Base-by-base conservation (phyloP, 2,888 invertebrate species). In the Pseudococcus longispinus region DNA sequence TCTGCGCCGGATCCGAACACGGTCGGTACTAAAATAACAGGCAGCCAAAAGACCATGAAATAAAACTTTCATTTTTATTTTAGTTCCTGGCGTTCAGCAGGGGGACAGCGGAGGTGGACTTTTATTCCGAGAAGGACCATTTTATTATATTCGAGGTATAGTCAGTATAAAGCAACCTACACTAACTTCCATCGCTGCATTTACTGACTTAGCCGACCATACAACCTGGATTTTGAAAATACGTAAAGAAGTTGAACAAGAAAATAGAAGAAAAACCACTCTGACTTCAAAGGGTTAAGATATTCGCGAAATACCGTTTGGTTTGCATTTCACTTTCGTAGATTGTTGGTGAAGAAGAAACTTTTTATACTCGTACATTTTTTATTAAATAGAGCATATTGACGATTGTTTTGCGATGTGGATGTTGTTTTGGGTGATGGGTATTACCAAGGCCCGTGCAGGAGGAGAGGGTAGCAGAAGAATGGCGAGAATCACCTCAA, bases 1-100 rank as follows among this genome's bases (percentile, higher is more conserved):
- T 89, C 87, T 89, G 89, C 65, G 89, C 89, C 5, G 89, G 89
- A 9, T 85, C 87, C 15, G 29, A 83, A 20, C 88, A 88, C 82
- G 89, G 89, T 89, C 80, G 5, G 18, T 29, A 70, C 70, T 70
- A 4, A 70, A 13, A 15, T 29, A 70, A 1, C 20, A 1, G 26
- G 4, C 11, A 13, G 15, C 70, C 1, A 1, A 26, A 60, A 60
- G 13, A 26, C 44, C 44, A 46, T 13, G 9, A n/a, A n/a, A n/a
- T 5, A 4, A 51, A 11, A 46, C 15, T 51, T 51, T n/a, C 1
- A 46, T 85, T 85, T 70, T 32, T 37, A 18, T 55, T 85, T 11
- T 37, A 85, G 85, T 44, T 13, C 85, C 60, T 15, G 65, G 65
- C 9, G 85, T 85, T 6, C 5, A 23, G 9, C 32, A 85, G 13